phyloP scores from a whole-genome alignment of 2,888 invertebrate species.

The Chrysolina oricalcia region DNA sequence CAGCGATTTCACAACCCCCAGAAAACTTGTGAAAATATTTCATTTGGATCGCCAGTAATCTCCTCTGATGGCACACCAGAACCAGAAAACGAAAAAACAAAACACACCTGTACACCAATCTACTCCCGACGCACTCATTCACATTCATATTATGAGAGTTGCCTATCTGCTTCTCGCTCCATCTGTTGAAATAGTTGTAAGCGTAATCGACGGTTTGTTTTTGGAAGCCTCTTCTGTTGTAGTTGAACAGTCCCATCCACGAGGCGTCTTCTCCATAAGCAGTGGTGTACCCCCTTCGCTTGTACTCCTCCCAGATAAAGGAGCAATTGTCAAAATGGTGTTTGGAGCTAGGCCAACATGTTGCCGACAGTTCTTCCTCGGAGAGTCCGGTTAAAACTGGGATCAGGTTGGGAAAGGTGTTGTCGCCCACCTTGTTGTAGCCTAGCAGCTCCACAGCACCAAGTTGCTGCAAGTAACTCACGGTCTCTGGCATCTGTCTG shows the following conservation, averaged over 20 bases:
- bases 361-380: slow-evolving; percentile 77
- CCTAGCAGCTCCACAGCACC: slow-evolving; percentile 87
- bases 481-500: slow-evolving; percentile 86
- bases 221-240: slow-evolving; percentile 83
- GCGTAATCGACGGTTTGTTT: slow-evolving; percentile 91
- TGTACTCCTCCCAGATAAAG: slow-evolving; percentile 89
- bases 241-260: slow-evolving; percentile 86
- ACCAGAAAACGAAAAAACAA: too few relatives aligned
- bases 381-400: slow-evolving; percentile 85
- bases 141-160: slow-evolving; percentile 79
- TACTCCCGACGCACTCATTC: slow-evolving; percentile 80
- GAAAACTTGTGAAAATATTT: too few relatives aligned
- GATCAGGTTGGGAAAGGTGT: slow-evolving; percentile 92
- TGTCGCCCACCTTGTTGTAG: slow-evolving; percentile 95
- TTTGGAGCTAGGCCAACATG: slow-evolving; percentile 75
- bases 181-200: slow-evolving; percentile 82
- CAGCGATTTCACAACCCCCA: too few relatives aligned
- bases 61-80: too few relatives aligned
- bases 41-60: too few relatives aligned
- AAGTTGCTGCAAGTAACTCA: slow-evolving; percentile 76
- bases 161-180: slow-evolving; percentile 80
- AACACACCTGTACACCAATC: slow-evolving; percentile 76
- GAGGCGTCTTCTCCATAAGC: slow-evolving; percentile 89
- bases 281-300: slow-evolving; percentile 82
- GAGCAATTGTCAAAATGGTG: slow-evolving; percentile 85